Base-by-base conservation (phyloP, 2,888 invertebrate species). In the Encarsia formosa region DNA sequence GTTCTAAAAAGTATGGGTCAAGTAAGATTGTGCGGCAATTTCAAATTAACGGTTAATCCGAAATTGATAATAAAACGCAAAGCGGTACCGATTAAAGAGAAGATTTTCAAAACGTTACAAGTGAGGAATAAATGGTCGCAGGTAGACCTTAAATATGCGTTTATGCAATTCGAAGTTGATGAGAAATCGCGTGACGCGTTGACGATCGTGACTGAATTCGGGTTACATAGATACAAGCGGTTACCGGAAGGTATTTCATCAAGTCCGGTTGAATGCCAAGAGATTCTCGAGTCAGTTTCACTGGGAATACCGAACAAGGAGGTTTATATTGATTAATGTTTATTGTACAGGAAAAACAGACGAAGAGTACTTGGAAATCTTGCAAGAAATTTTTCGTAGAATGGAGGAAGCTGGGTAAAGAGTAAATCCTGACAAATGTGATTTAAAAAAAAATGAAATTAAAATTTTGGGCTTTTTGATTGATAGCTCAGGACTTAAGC, bases 141-240 rank as follows among this genome's bases (percentile, higher is more conserved):
- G 52, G 53, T 59, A 11, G 59, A 59, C 3, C 38, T 38, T 9
- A 38, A 38, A 20, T 63, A 65, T 41, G 70, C 73, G 5, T 74
- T 71, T 47, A 59, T 69, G 53, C 69, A 73, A 50, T 37, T 71
- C 19, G 65, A 66, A 59, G 58, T 71, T 22, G 62, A 64, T 26
- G 63, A 62, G 3, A 63, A 66, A 19, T 62, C 65, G 53, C 55
- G 61, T 48, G 57, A 68, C 16, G 58, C 64, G 15, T 47, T 70
- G 16, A 71, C 69, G 2, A 57, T 73, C 39, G 69, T 52, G 53
- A 71, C 70, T 2, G 68, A 65, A 45, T 67, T 66, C 47, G 71
- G 69, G 4, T 47, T 70, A 13, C 70, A 60, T 53, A 53, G 61
- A 37, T 64, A 62, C 43, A 69, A 59, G 8, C 52, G 69, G 18